Conservation (phyloP, 2,113 vertebrate genomes). For the Tor tambroides region DNA sequence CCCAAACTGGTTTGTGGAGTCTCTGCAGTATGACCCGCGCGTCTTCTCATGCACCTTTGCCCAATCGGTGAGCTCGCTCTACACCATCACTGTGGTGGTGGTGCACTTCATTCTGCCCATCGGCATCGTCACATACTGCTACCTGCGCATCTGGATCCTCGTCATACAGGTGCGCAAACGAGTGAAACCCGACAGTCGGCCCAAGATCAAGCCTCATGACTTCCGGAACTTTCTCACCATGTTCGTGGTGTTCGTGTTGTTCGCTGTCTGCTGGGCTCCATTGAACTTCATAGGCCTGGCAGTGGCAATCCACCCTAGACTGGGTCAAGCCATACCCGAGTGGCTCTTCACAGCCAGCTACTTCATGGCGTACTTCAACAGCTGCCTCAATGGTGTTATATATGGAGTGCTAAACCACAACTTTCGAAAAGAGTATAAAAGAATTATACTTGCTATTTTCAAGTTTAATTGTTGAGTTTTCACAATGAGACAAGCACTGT, state of each 20-base stretch:
- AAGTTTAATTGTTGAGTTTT: slow-evolving; percentile 73
- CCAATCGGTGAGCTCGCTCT: slow-evolving; percentile 81
- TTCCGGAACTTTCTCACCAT: slow-evolving; percentile 83
- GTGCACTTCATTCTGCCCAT: slow-evolving; percentile 84
- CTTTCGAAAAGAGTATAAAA: slow-evolving; percentile 84
- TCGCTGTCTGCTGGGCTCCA: slow-evolving; percentile 84
- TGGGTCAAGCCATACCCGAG: slow-evolving; percentile 74
- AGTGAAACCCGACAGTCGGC: slow-evolving; percentile 75
- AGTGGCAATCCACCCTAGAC: slow-evolving; percentile 75
- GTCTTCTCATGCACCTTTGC: slow-evolving; percentile 85
- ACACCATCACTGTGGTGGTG: slow-evolving; percentile 80
- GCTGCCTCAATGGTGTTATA: slow-evolving; percentile 83
- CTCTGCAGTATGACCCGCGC: slow-evolving; percentile 79
- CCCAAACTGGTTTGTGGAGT: slow-evolving; percentile 83
- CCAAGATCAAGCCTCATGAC: slow-evolving; percentile 80
- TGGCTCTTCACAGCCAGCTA: slow-evolving; percentile 85
- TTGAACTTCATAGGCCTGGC: slow-evolving; percentile 82
- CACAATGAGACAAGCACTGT: slow-evolving; percentile 46
- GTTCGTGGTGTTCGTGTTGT: slow-evolving; percentile 85
- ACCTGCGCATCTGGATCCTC: slow-evolving; percentile 82
- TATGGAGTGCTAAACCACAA: slow-evolving; percentile 83
- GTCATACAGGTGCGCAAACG: slow-evolving; percentile 77
- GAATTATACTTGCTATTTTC: slow-evolving; percentile 78
- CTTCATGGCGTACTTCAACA: slow-evolving; percentile 87
- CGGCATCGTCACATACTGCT: slow-evolving; percentile 81